Evolutionary conservation across 2,888 invertebrate genomes (phyloP), one percentile per base, ranked within the genome.

Genomic region (Vesta saturnalis): DNA sequence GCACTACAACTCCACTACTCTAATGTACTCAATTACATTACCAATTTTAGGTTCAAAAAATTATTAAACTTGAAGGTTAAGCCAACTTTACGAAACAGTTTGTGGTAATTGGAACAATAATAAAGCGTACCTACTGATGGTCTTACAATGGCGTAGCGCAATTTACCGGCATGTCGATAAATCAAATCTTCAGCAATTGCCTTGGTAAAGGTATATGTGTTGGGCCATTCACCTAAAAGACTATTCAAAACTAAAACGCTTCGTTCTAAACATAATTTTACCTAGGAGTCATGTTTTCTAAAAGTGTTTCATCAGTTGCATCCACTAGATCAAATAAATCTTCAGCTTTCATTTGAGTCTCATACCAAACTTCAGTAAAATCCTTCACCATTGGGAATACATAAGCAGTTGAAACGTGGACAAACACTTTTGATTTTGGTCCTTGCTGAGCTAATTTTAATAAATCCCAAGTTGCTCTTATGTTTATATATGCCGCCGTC

Each of bases 141-240:
- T 64, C 93, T 82, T 55, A 92, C 86, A 47, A 94, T 87, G 66
- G 88, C 88, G 0, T 89, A 78, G 0, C 92, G 92, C 3, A 94
- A 77, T 12, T 83, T 84, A 0, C 79, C 73, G 0, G 86, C 82
- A 74, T 88, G 86, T 62, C 83, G 85, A 18, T 85, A 80, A 1
- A 92, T 83, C 4, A 87, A 74, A 60, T 88, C 86, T 77, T 94
- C 93, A 0, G 89, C 90, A 19, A 92, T 77, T 2, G 91, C 90
- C 82, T 94, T 94, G 0, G 92, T 90, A 79, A 88, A 91, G 0
- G 90, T 87, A 82, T 93, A 93, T 0, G 91, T 92, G 80, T 93
- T 93, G 0, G 92, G 92, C 81, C 89, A 89, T 15, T 82, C 79
- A 0, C 82, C 83, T 1, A 86, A 72, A 5, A 88, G 68, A 16